Percentiles rank a stretch among this genome's conserved stretches.
Conservation (phyloP, 2,888 invertebrate species). For the Diarsia dahlii region DNA sequence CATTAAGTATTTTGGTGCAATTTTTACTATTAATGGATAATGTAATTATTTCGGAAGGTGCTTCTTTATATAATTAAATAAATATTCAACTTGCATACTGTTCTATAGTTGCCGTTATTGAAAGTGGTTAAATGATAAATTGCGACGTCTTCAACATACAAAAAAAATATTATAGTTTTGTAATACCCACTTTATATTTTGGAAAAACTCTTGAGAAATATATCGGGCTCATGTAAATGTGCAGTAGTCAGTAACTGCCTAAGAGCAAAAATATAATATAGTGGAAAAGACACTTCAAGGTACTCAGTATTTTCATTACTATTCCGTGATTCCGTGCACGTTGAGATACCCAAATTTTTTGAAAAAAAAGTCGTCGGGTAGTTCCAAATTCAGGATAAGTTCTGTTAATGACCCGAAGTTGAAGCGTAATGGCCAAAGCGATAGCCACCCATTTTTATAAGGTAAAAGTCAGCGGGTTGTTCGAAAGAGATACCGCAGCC, state of each 20-base stretch:
- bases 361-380: conserved; percentile 30
- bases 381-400: conserved; percentile 32
- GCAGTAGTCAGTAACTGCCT: not conserved
- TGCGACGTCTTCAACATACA: not conserved
- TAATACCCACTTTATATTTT: not conserved
- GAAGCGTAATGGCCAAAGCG: not conserved
- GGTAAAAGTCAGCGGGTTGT: no score
- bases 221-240: not conserved
- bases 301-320: conserved; percentile 11
- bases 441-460: no score
- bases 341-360: conserved; percentile 15
- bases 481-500: no score
- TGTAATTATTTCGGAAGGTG: no score
- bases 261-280: not conserved
- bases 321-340: conserved; percentile 28
- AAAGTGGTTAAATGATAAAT: not conserved
- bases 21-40: no score
- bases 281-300: not conserved
- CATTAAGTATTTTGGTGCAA: not conserved
- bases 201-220: not conserved
- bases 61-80: no score
- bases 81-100: no score
- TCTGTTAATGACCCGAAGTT: conserved; percentile 22
- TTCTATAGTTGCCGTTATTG: not conserved
- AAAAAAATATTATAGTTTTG: not conserved